Base-by-base conservation (phyloP, 2,797 vertebrate genomes). In the Kryptopterus vitreolus region DNA sequence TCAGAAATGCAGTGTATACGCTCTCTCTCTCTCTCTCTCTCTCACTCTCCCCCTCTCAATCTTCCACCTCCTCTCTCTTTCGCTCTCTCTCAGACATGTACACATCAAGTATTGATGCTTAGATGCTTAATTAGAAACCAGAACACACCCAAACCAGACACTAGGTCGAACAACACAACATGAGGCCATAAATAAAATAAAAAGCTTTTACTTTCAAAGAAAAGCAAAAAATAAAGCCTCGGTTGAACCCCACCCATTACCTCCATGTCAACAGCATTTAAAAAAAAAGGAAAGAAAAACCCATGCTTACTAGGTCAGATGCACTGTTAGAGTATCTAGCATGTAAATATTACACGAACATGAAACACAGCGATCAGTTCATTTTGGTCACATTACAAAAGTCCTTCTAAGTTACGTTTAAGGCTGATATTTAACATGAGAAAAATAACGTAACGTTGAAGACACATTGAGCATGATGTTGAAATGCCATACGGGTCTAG, bases 101-200 rank as follows among this genome's bases (percentile, higher is more conserved):
- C 35, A 76, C 16, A 22, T 66, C 38, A 66, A 52, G 57, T 35
- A 77, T 16, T 78, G 78, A 83, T 58, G 75, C 55, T 65, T 61
- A 70, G 52, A 58, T 58, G 63, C 55, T 78, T 33, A 72, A 61
- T 76, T 78, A 81, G 46, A 71, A 75, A 59, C n/a, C 31, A 65
- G 78, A 26, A 68, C 78, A 61, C 80, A 79, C 79, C 61, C 74
- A 84, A 78, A 58, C 76, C 58, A 11, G 18, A 48, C 33, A 82
- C 46, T 62, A 20, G 61, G 20, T 55, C 70, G 58, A 66, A 74
- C 48, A 78, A 52, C 50, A 72, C 66, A 78, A 48, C 61, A 63
- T n/a, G 29, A 48, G 70, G 12, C 38, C 46, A 78, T 18, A 61
- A 74, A 82, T 82, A 82, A 74, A 16, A 35, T 74, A 38, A 73